Evolutionary conservation across 2,888 invertebrate genomes (phyloP), one percentile per base, ranked within the genome.

Genomic region (Allygus modestus): DNA sequence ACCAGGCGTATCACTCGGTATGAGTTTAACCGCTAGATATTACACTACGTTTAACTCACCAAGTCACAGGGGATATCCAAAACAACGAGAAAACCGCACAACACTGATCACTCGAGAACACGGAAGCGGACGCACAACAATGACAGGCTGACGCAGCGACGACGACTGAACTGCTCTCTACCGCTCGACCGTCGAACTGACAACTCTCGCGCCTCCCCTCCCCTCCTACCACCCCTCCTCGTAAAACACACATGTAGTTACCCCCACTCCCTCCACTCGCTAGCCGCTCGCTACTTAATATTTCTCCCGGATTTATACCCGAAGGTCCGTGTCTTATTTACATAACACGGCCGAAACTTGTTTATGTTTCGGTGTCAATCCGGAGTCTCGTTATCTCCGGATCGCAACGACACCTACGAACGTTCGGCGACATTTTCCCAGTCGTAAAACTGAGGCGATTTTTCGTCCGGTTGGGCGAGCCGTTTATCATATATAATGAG

Each of bases 281-380:
- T n/a, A 12, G n/a, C 23, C 43, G 20, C 7, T 9, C 26, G 43
- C 28, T 28, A 51, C 51, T 28, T 43, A 43, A 43, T 46, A 43
- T 77, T 17, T 46, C 51, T 77, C 28, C 26, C 41, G 28, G 77
- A 23, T 46, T 77, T 46, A 46, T 41, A 37, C 17, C 33, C 17
- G n/a, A n/a, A 20, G 43, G 46, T 37, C 51, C 77, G 37, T 77
- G 77, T 77, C 77, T 77, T 77, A 77, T 77, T 77, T 77, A 51
- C 77, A 77, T 77, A 77, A 77, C 77, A 77, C 31, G 77, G 77
- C 1, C 46, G 73, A 73, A 77, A 51, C 41, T 28, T 77, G 77
- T 77, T 77, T 77, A 77, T 28, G 51, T 77, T 51, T 28, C 23
- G 37, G 46, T 77, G 77, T 77, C 77, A 51, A 77, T 77, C 37